phyloP scores from a whole-genome alignment of 2,888 invertebrate species.

The Escarpia spicata region DNA sequence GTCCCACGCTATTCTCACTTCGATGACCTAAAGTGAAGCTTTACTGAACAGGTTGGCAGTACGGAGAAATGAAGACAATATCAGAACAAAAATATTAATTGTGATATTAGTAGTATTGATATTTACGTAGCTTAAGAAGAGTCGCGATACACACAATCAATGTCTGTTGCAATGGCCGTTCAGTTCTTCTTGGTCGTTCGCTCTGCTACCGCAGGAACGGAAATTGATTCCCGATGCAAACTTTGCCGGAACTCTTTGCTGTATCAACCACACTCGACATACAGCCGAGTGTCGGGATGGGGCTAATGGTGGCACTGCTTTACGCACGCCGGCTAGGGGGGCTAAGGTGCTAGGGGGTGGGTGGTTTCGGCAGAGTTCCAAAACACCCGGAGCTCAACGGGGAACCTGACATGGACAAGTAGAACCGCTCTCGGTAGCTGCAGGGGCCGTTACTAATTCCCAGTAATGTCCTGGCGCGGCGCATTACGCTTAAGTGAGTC shows the following conservation, averaged over 20 bases:
- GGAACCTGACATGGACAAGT: neutral
- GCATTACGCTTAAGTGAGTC: neutral
- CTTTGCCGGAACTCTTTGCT: neutral
- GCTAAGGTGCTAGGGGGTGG: neutral
- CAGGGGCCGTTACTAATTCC: neutral
- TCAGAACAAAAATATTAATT: too few relatives aligned
- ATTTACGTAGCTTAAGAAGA: too few relatives aligned
- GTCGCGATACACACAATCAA: too few relatives aligned
- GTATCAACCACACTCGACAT: neutral
- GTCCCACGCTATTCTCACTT: neutral
- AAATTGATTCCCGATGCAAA: neutral
- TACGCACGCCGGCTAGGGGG: too few relatives aligned
- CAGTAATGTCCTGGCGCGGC: neutral
- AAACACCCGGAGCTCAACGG: neutral
- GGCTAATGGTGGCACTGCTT: neutral
- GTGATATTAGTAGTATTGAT: too few relatives aligned
- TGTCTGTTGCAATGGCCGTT: too few relatives aligned
- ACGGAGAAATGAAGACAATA: too few relatives aligned
- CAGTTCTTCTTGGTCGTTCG: too few relatives aligned
- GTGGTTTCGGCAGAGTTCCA: neutral
- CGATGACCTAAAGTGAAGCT: neutral
- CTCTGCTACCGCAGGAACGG: too few relatives aligned
- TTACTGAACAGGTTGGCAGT: neutral
- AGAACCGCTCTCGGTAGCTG: constrained; percentile 2
- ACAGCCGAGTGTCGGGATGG: neutral